phyloP scores from a whole-genome alignment of 2,113 vertebrate genomes.

The Copsychus sechellarum region DNA sequence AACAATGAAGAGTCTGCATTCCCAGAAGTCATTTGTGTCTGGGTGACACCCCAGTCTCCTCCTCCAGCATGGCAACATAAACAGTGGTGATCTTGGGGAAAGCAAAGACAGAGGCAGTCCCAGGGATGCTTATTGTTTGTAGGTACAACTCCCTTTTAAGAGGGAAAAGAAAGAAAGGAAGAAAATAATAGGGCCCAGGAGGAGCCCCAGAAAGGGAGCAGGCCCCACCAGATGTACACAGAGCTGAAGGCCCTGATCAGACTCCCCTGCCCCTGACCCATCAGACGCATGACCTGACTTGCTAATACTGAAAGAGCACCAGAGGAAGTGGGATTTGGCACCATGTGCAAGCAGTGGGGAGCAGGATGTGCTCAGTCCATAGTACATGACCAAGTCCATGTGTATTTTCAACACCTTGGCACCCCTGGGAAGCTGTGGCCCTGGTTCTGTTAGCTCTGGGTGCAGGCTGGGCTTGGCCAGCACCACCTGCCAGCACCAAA shows the following conservation, averaged over 20 bases:
- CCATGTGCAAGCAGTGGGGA: not conserved
- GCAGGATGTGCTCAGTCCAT: not conserved
- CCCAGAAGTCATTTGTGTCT: not conserved
- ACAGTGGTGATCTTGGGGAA: not conserved
- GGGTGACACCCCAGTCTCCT: not conserved
- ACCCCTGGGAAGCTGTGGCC: not conserved
- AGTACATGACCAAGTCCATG: not conserved
- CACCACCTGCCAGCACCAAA: not conserved
- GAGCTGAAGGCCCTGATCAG: not conserved
- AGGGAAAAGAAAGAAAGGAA: not conserved
- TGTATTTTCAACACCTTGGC: not conserved
- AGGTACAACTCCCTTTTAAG: not conserved
- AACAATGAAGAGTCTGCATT: not conserved
- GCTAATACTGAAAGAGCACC: slow-evolving; percentile 28
- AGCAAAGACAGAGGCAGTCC: not conserved
- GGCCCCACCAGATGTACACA: not conserved
- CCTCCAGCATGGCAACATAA: not conserved
- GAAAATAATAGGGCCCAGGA: not conserved
- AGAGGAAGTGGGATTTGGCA: slow-evolving; percentile 29
- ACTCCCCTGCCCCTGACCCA: not conserved
- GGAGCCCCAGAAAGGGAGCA: not conserved
- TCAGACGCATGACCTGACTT: not conserved
- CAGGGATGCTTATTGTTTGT: not conserved
- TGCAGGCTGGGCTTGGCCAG: not conserved
- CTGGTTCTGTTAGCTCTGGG: not conserved